Conservation (phyloP, 2,113 vertebrate species). For the Oenanthe oenanthe region DNA sequence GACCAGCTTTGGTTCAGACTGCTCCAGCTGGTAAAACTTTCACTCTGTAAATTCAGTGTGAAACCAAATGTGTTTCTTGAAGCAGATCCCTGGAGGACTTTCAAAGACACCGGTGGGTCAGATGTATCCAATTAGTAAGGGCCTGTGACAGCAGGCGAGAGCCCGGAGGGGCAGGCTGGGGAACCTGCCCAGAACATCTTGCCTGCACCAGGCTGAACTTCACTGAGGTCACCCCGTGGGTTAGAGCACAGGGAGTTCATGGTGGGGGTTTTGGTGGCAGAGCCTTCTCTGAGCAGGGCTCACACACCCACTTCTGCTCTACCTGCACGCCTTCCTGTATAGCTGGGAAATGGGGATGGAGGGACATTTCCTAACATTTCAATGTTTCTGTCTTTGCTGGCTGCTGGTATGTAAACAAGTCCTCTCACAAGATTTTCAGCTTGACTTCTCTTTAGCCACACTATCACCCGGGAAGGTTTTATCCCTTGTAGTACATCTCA, state of each 20-base stretch:
- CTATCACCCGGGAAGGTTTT: background rate
- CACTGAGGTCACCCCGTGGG: background rate
- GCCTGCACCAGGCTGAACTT: background rate
- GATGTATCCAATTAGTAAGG: conserved; percentile 60
- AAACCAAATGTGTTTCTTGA: conserved; percentile 67
- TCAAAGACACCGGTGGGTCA: conserved; percentile 49
- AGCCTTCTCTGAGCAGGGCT: background rate
- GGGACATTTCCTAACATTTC: background rate
- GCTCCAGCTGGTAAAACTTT: conserved; percentile 68
- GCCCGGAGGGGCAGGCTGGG: background rate
- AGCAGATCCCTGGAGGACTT: conserved; percentile 47
- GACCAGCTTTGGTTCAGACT: conserved; percentile 35
- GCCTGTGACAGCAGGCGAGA: background rate
- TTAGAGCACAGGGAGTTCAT: background rate
- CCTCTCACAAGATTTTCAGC: background rate
- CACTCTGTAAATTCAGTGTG: conserved; percentile 57
- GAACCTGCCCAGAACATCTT: conserved; percentile 19
- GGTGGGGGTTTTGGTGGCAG: background rate
- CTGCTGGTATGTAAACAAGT: background rate
- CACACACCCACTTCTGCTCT: accelerated
- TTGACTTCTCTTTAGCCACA: background rate
- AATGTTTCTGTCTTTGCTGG: background rate
- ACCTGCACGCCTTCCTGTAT: accelerated
- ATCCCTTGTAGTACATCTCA: background rate
- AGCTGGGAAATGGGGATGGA: background rate